phyloP scores from a whole-genome alignment of 2,113 vertebrate genomes.

The Anarrhichthys ocellatus region DNA sequence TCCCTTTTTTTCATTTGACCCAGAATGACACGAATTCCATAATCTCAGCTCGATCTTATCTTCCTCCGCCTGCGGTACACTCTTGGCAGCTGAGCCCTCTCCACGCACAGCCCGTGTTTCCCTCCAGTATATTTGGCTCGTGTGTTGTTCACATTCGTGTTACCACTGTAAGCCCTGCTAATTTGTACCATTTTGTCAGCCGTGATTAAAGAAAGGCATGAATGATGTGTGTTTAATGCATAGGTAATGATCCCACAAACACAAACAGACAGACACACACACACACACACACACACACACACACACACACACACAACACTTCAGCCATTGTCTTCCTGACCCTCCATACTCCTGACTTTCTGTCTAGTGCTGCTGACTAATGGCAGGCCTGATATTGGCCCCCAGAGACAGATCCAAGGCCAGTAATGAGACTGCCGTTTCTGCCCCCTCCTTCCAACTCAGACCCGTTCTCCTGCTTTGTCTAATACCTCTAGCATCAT shows the following conservation, averaged over 20 bases:
- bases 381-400: conserved; percentile 62
- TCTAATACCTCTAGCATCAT: conserved; percentile 74
- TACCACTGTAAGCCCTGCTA: conserved; percentile 41
- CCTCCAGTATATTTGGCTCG: conserved; percentile 61
- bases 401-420: conserved; percentile 67
- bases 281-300: background rate
- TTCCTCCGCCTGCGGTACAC: conserved; percentile 48
- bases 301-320: background rate
- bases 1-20: conserved; percentile 57
- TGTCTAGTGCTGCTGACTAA: conserved; percentile 60
- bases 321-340: conserved; percentile 41
- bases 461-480: conserved; percentile 45
- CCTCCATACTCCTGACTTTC: conserved; percentile 39
- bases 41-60: conserved; percentile 65
- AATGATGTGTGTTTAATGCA: conserved; percentile 50
- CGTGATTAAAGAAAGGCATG: conserved; percentile 50
- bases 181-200: conserved; percentile 73
- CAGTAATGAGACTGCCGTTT: conserved; percentile 77
- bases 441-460: conserved; percentile 40
- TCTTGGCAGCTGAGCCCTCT: conserved; percentile 55
- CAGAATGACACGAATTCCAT: conserved; percentile 66
- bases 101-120: conserved; percentile 19
- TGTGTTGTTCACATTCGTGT: conserved; percentile 56
- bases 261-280: background rate
- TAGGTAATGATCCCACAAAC: conserved; percentile 23